Conservation (phyloP, 2,797 vertebrate species). For the Megalops cyprinoides region DNA sequence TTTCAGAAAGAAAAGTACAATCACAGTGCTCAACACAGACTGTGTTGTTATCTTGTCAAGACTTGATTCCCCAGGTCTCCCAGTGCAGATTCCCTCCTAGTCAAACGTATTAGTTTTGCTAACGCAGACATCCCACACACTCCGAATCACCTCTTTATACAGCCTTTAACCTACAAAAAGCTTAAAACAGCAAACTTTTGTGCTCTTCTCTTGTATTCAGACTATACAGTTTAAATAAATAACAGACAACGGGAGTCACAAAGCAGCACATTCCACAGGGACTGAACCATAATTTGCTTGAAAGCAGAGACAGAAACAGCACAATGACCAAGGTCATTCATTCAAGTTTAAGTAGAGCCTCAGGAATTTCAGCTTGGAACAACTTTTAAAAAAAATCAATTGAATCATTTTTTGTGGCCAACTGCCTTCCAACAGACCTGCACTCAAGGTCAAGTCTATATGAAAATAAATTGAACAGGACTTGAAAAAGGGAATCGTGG, state of each 20-base stretch:
- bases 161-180: slow-evolving; percentile 1
- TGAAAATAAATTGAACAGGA: slow-evolving; percentile 4
- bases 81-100: neutral
- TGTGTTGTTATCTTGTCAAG: neutral
- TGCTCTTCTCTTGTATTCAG: neutral
- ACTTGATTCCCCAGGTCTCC: neutral
- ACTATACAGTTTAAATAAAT: slow-evolving; percentile 12
- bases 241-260: slow-evolving; percentile 10
- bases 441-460: neutral
- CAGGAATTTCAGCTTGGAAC: neutral
- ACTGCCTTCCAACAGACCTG: slow-evolving; percentile 7
- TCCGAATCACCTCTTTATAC: neutral
- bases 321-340: slow-evolving; percentile 15
- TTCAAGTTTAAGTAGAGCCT: slow-evolving; percentile 15
- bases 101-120: slow-evolving; percentile 3
- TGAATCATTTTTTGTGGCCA: neutral
- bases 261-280: slow-evolving; percentile 8
- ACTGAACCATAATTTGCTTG: neutral
- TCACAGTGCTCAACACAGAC: slow-evolving; percentile 5
- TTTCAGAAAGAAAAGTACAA: slow-evolving; percentile 3
- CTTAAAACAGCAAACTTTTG: neutral
- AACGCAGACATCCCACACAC: neutral
- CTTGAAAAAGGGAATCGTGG: neutral
- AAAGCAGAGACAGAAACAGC: neutral
- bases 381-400: too few relatives aligned